Percentiles rank a stretch among this genome's conserved stretches.
phyloP scores from a whole-genome alignment of 2,888 invertebrate genomes.

The Diaperis boleti region DNA sequence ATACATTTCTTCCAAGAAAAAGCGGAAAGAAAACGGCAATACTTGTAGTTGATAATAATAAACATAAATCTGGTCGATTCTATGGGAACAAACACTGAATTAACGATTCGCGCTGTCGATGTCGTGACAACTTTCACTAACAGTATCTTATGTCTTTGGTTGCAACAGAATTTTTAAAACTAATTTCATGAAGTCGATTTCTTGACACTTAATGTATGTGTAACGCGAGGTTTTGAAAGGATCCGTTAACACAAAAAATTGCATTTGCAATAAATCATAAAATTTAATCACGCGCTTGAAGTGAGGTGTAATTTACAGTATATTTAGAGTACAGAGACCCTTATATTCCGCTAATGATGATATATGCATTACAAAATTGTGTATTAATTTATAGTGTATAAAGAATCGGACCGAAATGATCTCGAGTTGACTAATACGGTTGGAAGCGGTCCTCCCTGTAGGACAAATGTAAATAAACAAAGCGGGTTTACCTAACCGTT shows the following conservation, averaged over 20 bases:
- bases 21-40: conserved; percentile 3
- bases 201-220: conserved; percentile 20
- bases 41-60: conserved; percentile 3
- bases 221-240: too few relatives aligned
- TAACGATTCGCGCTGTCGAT: conserved; percentile 16
- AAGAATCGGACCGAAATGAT: too few relatives aligned
- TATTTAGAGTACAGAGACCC: too few relatives aligned
- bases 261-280: too few relatives aligned
- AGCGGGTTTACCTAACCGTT: conserved; percentile 1
- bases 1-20: too few relatives aligned
- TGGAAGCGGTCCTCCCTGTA: background rate
- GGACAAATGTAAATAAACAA: conserved; percentile 3
- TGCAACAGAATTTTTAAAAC: conserved; percentile 20
- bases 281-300: too few relatives aligned
- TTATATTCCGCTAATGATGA: too few relatives aligned
- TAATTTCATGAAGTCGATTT: conserved; percentile 8
- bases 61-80: conserved; percentile 4
- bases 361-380: too few relatives aligned
- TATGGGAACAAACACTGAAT: conserved; percentile 15
- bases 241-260: too few relatives aligned
- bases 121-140: conserved; percentile 31
- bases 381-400: too few relatives aligned
- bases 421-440: conserved; percentile 8
- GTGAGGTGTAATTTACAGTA: too few relatives aligned
- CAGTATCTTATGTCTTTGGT: conserved; percentile 23